phyloP scores from a whole-genome alignment of 37 sponge, comb jelly and placozoan species.

The Halisarca cf. caerulea region DNA sequence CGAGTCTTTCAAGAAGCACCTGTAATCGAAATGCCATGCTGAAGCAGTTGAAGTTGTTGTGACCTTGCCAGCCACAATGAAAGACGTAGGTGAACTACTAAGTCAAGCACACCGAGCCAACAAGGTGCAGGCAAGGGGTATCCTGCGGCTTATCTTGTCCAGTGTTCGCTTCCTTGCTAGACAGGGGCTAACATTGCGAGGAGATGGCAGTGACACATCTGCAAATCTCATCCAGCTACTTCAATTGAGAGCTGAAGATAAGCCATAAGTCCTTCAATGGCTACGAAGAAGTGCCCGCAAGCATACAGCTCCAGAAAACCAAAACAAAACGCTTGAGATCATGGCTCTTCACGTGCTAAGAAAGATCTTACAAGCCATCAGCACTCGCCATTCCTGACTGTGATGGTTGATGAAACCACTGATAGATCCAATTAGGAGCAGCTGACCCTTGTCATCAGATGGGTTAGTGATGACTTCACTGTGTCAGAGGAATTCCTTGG shows the following conservation, averaged over 20 bases:
- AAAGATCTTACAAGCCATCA: constrained; percentile 43
- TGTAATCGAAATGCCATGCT: constrained; percentile 53
- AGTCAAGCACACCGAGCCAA: constrained; percentile 53
- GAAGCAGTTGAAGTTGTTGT: constrained; percentile 76
- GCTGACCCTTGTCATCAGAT: constrained; percentile 46
- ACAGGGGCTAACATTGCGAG: constrained; percentile 71
- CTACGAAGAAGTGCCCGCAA: constrained; percentile 48
- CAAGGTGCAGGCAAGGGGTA: constrained; percentile 68
- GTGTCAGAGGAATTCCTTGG: constrained; percentile 55
- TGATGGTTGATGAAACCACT: constrained; percentile 72
- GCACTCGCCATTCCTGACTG: constrained; percentile 49
- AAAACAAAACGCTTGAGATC: constrained; percentile 77
- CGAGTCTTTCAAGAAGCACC: constrained; percentile 69
- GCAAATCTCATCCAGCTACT: constrained; percentile 68
- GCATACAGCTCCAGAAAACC: constrained; percentile 52
- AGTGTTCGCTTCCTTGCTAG: constrained; percentile 62
- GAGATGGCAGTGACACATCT: constrained; percentile 55
- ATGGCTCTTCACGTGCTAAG: constrained; percentile 67
- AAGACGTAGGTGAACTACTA: constrained; percentile 69
- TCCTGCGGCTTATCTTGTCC: constrained; percentile 67
- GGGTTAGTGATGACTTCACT: constrained; percentile 45
- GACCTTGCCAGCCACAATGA: constrained; percentile 53
- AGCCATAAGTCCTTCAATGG: constrained; percentile 52
- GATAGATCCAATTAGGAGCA: constrained; percentile 55
- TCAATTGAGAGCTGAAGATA: constrained; percentile 54